Percentiles rank a stretch among this genome's conserved stretches.
Conservation (phyloP, 1,140 invertebrate species). For the Lasioglossum albipes region DNA sequence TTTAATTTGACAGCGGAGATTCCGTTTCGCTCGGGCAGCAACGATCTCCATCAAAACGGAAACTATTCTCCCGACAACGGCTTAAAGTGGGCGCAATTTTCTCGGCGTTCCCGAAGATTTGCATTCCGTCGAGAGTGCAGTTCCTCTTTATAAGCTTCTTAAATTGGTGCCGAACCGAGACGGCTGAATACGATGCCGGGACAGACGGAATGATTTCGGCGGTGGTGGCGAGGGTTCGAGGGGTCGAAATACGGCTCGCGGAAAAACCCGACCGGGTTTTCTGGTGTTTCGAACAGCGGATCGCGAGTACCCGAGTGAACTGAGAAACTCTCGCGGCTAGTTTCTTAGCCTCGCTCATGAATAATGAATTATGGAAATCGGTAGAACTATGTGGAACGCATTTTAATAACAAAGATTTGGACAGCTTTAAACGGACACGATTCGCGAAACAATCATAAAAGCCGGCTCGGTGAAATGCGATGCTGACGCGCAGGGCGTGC, state of each 20-base stretch:
- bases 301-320: not conserved
- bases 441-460: not conserved
- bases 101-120: conserved; percentile 48
- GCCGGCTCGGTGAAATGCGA: not conserved
- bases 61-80: conserved; percentile 17
- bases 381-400: not conserved
- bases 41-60: conserved; percentile 50
- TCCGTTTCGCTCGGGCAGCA: conserved; percentile 36
- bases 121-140: conserved; percentile 49
- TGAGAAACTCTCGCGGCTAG: not conserved
- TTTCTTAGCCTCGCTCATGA: not conserved
- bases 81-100: conserved; percentile 53
- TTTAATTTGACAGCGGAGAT: conserved; percentile 38
- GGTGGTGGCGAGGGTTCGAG: conserved; percentile 32
- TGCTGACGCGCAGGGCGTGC: too few relatives aligned
- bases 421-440: not conserved
- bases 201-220: conserved; percentile 18
- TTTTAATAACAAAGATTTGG: conserved; percentile 8
- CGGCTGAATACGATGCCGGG: not conserved
- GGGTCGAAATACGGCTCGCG: conserved; percentile 60
- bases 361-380: conserved; percentile 15
- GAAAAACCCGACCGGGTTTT: not conserved
- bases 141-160: conserved; percentile 60
- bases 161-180: conserved; percentile 44
- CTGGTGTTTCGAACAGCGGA: not conserved